Conservation (phyloP, 2,888 invertebrate species). For the Incurvaria masculella region DNA sequence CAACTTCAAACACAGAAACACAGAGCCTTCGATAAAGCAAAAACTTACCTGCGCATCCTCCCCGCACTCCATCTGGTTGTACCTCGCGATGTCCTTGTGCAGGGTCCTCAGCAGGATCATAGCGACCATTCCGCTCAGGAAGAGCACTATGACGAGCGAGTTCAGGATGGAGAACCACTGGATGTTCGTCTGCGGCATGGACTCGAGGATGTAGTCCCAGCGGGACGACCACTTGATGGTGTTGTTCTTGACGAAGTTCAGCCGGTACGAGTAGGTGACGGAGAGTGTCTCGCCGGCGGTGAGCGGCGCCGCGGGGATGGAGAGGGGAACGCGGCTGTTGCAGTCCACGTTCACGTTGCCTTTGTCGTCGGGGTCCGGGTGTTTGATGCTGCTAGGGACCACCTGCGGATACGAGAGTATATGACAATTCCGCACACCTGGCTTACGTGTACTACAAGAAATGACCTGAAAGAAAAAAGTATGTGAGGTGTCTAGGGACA, state of each 20-base stretch:
- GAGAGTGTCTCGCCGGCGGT: conserved; percentile 47
- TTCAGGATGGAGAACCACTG: conserved; percentile 99
- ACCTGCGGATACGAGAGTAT: conserved; percentile 28
- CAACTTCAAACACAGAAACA: too few relatives aligned
- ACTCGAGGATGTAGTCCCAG: conserved; percentile 99
- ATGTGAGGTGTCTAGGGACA: too few relatives aligned
- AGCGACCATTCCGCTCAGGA: conserved; percentile 98
- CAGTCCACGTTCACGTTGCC: conserved; percentile 39
- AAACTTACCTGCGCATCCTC: conserved; percentile 86
- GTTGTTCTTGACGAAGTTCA: conserved; percentile 76
- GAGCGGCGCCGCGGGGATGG: conserved; percentile 61
- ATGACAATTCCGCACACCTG: conserved; percentile 27
- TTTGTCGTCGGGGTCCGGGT: conserved; percentile 30
- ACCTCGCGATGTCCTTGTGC: conserved; percentile 97
- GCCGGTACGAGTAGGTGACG: conserved; percentile 84
- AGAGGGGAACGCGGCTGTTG: conserved; percentile 60
- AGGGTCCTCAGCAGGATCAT: conserved; percentile 97
- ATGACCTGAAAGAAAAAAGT: too few relatives aligned
- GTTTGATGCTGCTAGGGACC: conserved; percentile 58
- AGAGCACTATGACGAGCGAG: conserved; percentile 94
- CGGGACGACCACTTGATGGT: conserved; percentile 96
- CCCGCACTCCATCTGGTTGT: conserved; percentile 92
- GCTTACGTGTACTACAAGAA: too few relatives aligned
- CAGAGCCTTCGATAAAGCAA: too few relatives aligned
- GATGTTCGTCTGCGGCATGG: conserved; percentile 97